Evolutionary conservation across 2,797 vertebrate genomes (phyloP).

Genomic region (Pachyuromys duprasi): DNA sequence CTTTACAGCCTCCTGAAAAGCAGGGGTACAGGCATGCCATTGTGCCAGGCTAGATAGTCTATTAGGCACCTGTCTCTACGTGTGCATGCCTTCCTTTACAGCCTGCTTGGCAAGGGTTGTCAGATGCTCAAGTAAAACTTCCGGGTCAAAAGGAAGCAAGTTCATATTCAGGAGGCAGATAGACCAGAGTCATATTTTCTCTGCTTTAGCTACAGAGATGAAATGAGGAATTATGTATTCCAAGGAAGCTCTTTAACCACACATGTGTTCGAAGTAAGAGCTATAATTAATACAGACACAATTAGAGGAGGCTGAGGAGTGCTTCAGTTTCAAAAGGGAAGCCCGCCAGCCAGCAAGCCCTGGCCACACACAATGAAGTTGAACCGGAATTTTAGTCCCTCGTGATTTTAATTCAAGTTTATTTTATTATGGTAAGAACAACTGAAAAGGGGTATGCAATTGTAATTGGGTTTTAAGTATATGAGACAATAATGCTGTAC

Average conservation of each 20-base stretch:
- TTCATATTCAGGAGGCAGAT: rapidly evolving
- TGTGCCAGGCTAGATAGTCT: neutral
- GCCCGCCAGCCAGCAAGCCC: neutral
- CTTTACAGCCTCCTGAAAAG: neutral
- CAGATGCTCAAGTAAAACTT: neutral
- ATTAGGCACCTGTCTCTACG: neutral
- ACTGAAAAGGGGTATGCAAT: neutral
- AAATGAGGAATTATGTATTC: neutral
- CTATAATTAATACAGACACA: slow-evolving; percentile 1
- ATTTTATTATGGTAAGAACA: neutral
- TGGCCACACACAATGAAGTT: neutral
- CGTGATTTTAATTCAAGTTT: neutral
- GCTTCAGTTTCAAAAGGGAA: neutral
- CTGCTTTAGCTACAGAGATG: neutral
- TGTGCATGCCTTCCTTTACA: neutral
- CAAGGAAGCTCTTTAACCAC: neutral
- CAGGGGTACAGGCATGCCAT: too few species aligned
- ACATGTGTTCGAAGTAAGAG: neutral
- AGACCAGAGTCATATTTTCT: neutral
- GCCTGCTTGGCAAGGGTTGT: neutral
- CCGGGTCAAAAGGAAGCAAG: neutral
- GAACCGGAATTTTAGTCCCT: neutral
- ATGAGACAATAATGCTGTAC: neutral
- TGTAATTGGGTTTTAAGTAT: neutral
- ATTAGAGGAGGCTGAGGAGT: neutral